Base-by-base conservation (phyloP, 1,140 invertebrate species). In the Melanaphis sacchari region DNA sequence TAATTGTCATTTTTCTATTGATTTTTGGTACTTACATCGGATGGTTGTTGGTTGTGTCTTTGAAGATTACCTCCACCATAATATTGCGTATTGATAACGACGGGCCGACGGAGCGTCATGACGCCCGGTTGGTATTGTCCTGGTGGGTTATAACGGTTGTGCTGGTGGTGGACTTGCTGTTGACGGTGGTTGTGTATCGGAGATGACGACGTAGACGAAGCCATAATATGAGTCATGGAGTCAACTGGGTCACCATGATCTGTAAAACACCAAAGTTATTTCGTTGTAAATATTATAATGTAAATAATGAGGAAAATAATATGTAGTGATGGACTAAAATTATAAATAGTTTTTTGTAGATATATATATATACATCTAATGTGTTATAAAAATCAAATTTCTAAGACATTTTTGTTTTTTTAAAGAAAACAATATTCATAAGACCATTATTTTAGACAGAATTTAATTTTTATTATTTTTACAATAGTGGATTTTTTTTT, bases 51-150 rank as follows among this genome's bases (percentile, higher is more conserved):
- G 26, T 26, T 24, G 40, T 90, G 41, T 90, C 89, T 59, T 15
- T 90, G 89, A 26, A n/a, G 5, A 31, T 38, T 90, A 0, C 49
- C 54, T 31, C 15, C 89, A 6, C 52, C 38, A n/a, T 90, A 59
- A 66, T 90, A 90, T 66, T 90, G 89, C 0, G 24, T 66, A 26
- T 66, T 66, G 7, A 88, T 88, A 22, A 88, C 36, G 5, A 90
- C 89, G 4, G 89, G 89, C 18, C 52, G 89, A 18, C 89, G 89
- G 1, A 90, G 26, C 18, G 89, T 90, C 89, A 90, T 90, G 11
- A 90, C 52, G 15, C 89, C 89, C 11, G 59, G 54, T 18, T 90
- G 52, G 54, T 90, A 66, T 90, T 90, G 89, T n/a, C 89, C 52
- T 18, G 15, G 0, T 31, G 21, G 43, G 31, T 41, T 90, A 26